phyloP scores from a whole-genome alignment of 2,113 vertebrate genomes.

The Orcinus orca region DNA sequence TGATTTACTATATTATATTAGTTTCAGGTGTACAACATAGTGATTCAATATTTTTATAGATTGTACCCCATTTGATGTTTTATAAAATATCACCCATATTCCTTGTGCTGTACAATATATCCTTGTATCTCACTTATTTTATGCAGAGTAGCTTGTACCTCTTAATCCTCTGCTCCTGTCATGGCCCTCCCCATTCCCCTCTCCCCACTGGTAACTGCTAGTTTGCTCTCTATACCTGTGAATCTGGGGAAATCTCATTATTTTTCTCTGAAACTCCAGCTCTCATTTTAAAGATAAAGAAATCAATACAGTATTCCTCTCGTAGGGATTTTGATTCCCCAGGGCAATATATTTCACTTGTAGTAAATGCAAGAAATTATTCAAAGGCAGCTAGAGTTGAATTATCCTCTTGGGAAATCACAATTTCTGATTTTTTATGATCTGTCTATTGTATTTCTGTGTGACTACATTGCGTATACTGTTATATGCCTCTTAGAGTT shows the following conservation, averaged over 20 bases:
- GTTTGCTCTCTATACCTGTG: not conserved
- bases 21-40: not conserved
- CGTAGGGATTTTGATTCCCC: not conserved
- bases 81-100: not conserved
- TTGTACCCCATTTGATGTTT: not conserved
- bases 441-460: not conserved
- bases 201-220: not conserved
- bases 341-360: not conserved
- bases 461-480: too few species aligned
- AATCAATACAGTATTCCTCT: not conserved
- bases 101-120: not conserved
- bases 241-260: not conserved
- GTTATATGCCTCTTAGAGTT: not conserved
- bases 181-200: not conserved
- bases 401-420: not conserved
- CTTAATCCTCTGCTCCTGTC: not conserved
- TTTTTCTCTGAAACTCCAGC: not conserved
- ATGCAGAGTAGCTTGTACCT: not conserved
- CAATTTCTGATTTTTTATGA: not conserved
- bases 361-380: not conserved
- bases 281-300: not conserved
- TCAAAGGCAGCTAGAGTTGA: not conserved
- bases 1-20: not conserved
- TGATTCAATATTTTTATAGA: not conserved
- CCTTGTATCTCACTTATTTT: not conserved